Evolutionary conservation across 2,113 vertebrate genomes (phyloP).

Genomic region (Hippocampus guttulatus): DNA sequence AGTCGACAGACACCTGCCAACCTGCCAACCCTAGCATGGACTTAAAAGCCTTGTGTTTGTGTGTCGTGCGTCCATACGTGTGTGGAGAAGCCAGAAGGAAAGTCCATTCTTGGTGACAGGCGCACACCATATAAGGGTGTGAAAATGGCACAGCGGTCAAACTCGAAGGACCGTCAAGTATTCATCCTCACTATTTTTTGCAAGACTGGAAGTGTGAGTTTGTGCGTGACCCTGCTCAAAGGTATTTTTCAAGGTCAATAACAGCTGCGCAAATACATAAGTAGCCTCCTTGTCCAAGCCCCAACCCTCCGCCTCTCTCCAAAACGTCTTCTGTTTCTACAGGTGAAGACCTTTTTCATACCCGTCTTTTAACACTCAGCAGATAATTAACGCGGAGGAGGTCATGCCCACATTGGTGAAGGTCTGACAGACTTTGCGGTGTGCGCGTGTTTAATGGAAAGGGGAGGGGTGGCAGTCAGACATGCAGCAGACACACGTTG

Average conservation of each 20-base stretch:
- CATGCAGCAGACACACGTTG: constrained; percentile 48
- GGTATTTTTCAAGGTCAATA: constrained; percentile 26
- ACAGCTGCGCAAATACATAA: constrained; percentile 56
- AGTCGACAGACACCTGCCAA: not conserved
- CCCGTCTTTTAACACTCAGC: constrained; percentile 5
- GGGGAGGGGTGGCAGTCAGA: constrained; percentile 26
- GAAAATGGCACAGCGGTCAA: constrained; percentile 37
- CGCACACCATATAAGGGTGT: constrained; percentile 60
- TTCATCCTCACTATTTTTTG: constrained; percentile 13
- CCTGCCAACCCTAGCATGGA: not conserved
- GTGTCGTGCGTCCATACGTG: not conserved
- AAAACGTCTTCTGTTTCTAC: constrained; percentile 4
- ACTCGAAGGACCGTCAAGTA: constrained; percentile 14
- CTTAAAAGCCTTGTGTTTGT: constrained; percentile 43
- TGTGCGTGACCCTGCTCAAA: constrained; percentile 39
- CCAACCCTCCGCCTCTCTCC: not conserved
- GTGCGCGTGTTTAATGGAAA: constrained; percentile 10
- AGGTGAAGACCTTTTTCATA: not conserved
- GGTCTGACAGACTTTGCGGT: constrained; percentile 14
- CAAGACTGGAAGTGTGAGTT: not conserved
- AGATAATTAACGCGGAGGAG: not conserved
- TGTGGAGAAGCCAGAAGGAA: constrained; percentile 1
- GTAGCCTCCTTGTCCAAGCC: constrained; percentile 17
- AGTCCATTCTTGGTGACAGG: constrained; percentile 36
- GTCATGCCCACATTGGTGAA: constrained; percentile 5